phyloP scores from a whole-genome alignment of 2,888 invertebrate species.

The Bombyx huttoni region DNA sequence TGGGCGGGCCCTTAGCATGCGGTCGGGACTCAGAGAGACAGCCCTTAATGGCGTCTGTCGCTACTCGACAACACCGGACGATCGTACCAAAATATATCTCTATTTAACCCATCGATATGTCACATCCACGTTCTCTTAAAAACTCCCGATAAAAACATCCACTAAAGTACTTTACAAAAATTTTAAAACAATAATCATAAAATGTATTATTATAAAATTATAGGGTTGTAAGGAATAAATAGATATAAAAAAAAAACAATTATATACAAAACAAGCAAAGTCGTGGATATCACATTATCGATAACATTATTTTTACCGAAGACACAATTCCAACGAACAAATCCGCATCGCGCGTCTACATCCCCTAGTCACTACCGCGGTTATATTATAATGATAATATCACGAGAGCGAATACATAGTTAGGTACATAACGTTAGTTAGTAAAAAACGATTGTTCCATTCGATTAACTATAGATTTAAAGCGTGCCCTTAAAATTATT shows the following conservation, averaged over 20 bases:
- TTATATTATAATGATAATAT: conserved; percentile 64
- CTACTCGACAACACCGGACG: conserved; percentile 20
- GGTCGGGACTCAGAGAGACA: conserved; percentile 14
- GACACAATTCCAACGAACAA: conserved; percentile 44
- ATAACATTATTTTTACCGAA: conserved; percentile 4
- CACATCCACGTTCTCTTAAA: conserved; percentile 29
- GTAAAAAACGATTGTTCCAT: conserved; percentile 27
- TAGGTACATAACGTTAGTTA: conserved; percentile 46
- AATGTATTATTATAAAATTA: conserved; percentile 15
- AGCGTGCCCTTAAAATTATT: conserved; percentile 54
- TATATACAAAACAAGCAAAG: conserved; percentile 41
- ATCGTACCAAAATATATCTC: conserved; percentile 54
- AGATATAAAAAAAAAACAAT: conserved; percentile 28
- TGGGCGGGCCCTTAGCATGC: conserved; percentile 10
- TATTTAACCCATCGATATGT: conserved; percentile 23
- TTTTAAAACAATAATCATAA: conserved; percentile 22
- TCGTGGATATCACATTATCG: conserved; percentile 27
- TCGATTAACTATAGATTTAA: conserved; percentile 44
- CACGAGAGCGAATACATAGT: conserved; percentile 59
- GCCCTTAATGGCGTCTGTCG: conserved; percentile 19
- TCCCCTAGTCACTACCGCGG: conserved; percentile 30
- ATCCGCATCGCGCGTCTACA: conserved; percentile 30
- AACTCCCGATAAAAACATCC: conserved; percentile 11
- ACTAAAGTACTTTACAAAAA: conserved; percentile 17
- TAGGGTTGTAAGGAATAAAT: conserved; percentile 30